Base-by-base conservation (phyloP, 1,140 invertebrate species). In the Drosophila ficusphila region DNA sequence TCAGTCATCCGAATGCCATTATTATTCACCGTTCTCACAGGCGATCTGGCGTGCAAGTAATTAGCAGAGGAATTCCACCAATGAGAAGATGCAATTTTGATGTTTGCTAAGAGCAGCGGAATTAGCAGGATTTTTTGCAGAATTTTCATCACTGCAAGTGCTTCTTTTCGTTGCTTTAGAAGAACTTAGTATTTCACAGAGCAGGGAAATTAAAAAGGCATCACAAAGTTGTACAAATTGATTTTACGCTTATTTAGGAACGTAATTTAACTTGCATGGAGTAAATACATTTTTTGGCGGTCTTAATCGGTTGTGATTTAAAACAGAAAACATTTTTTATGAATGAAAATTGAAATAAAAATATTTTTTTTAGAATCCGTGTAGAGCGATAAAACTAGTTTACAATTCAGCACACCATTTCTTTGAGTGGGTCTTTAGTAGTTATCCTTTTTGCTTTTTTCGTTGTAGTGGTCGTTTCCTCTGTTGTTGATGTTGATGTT, bases 1-100 rank as follows among this genome's bases (percentile, higher is more conserved):
- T 18, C 25, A 1, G 70, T 76, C n/a, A 27, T 0, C 1, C 48
- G 42, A 14, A 14, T 46, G 2, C 61, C 69, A 18, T 46, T n/a
- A 4, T 25, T 52, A 9, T 31, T 27, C 16, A 47, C 6, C 1
- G 71, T 72, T 5, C 1, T 27, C 0, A 75, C 38, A 0, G 52
- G 7, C 7, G 39, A 19, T 14, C 6, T 41, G 0, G 18, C n/a
- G 3, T 42, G 48, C 11, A 72, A n/a, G 16, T 44, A n/a, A 0
- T 4, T 0, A 14, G 42, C 58, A 0, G 29, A 9, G 8, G 11
- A 48, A 31, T 48, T 18, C 46, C 12, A 39, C 31, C 2, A 1
- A 6, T 5, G 7, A 2, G 14, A 2, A 2, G 2, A 5, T 19
- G 3, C 16, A 7, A 33, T 5, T 1, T 7, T 11, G 7, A 46